Base-by-base conservation (phyloP, 2,797 vertebrate species). In the Pelochelys cantorii region DNA sequence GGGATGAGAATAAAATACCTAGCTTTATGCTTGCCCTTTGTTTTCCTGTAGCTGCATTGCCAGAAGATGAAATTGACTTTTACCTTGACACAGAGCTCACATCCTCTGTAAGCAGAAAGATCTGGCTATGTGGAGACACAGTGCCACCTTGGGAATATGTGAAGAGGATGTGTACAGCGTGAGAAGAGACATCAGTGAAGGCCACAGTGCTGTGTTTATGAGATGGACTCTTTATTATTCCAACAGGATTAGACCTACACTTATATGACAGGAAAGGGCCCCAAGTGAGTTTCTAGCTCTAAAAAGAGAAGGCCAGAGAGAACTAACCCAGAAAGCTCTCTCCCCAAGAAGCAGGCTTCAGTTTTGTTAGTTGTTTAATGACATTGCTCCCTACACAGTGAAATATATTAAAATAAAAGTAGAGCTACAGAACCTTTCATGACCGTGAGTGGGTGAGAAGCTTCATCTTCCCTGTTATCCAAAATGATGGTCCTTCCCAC, bases 11-110 rank as follows among this genome's bases (percentile, higher is more conserved):
- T 54, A 60, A 11, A 11, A 0, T 37, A 53, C 83, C 85, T 59
- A 56, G 56, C 71, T 65, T 87, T 59, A 75, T 65, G n/a, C 48
- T 55, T 82, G 60, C 37, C 74, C 18, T 84, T 60, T 94, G 79
- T 93, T 88, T 94, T 81, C 56, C 79, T 80, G 87, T 84, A 83
- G 81, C 81, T 57, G 20, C 75, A 59, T 59, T 42, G 11, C 17
- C 23, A 37, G 78, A 55, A 62, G 56, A 55, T 85, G 77, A 78
- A 87, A 93, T 65, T 53, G 31, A 7, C 25, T 79, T 90, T 79
- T 59, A 4, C 74, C 42, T 83, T 31, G 48, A 18, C 22, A 23
- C 12, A 84, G 59, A 75, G 53, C 56, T 60, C 81, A 68, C 5
- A 12, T n/a, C 42, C 42, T 34, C 84, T 17, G 0, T 71, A 20